phyloP scores from a whole-genome alignment of 2,888 invertebrate species.

The Eupithecia centaureata region DNA sequence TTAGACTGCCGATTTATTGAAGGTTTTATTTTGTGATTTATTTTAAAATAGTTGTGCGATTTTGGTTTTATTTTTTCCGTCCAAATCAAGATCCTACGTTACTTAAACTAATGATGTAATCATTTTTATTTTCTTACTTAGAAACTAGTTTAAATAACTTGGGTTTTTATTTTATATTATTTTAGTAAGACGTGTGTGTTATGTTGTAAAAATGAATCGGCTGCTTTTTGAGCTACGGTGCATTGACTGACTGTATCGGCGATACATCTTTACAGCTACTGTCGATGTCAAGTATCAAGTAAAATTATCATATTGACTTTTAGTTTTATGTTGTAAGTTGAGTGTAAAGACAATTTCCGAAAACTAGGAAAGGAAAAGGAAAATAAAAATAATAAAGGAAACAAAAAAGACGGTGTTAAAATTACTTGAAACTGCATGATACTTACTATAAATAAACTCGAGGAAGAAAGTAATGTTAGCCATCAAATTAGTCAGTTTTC shows the following conservation, averaged over 20 bases:
- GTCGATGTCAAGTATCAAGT: background rate
- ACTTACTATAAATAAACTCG: no score
- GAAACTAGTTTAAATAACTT: constrained; percentile 20
- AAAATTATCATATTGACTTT: background rate
- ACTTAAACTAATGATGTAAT: constrained; percentile 56
- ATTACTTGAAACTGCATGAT: no score
- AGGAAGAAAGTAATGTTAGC: no score
- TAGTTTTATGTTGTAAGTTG: constrained; percentile 14
- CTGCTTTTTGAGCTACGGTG: background rate
- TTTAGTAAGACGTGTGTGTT: constrained; percentile 16
- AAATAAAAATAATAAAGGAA: no score
- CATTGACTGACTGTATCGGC: background rate
- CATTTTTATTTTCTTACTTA: constrained; percentile 41
- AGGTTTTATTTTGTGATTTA: constrained; percentile 47
- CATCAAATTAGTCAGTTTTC: constrained; percentile 8
- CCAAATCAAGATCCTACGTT: constrained; percentile 62
- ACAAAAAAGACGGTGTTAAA: no score
- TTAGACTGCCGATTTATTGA: constrained; percentile 51
- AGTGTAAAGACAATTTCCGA: constrained; percentile 10
- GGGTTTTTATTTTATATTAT: constrained; percentile 23
- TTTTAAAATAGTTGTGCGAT: constrained; percentile 43
- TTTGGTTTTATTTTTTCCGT: constrained; percentile 66
- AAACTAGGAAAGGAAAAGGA: no score
- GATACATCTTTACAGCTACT: background rate
- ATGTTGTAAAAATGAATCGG: constrained; percentile 18